phyloP scores from a whole-genome alignment of 2,113 vertebrate species.

The Lepus europaeus region DNA sequence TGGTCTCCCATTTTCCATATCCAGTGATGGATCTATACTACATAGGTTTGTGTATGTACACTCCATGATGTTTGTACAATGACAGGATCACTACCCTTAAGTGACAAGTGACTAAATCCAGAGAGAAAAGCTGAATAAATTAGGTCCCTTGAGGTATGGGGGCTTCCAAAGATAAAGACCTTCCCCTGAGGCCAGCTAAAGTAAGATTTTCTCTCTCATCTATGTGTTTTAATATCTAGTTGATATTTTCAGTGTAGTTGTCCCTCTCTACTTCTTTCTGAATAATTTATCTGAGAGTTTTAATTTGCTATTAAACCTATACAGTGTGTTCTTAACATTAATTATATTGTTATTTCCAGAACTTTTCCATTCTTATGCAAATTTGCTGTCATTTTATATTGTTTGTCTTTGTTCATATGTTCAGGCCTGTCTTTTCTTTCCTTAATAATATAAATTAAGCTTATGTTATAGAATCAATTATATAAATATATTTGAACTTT shows the following conservation, averaged over 20 bases:
- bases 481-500: not conserved
- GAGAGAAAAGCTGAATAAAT: too few relatives aligned
- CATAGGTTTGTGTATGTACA: too few relatives aligned
- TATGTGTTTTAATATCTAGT: not conserved
- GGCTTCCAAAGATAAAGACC: not conserved
- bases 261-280: not conserved
- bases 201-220: not conserved
- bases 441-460: not conserved
- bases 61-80: too few relatives aligned
- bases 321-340: not conserved
- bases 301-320: not conserved
- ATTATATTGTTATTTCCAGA: not conserved
- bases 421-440: not conserved
- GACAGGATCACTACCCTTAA: too few relatives aligned
- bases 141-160: not conserved
- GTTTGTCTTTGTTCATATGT: not conserved
- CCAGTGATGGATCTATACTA: too few relatives aligned
- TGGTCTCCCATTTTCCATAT: too few relatives aligned
- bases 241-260: not conserved
- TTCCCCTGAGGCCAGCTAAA: not conserved
- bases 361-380: not conserved
- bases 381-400: not conserved
- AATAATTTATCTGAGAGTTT: not conserved
- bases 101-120: too few relatives aligned
- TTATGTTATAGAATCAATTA: not conserved